phyloP scores from a whole-genome alignment of 1,140 invertebrate species.

The Ganaspis sp. region DNA sequence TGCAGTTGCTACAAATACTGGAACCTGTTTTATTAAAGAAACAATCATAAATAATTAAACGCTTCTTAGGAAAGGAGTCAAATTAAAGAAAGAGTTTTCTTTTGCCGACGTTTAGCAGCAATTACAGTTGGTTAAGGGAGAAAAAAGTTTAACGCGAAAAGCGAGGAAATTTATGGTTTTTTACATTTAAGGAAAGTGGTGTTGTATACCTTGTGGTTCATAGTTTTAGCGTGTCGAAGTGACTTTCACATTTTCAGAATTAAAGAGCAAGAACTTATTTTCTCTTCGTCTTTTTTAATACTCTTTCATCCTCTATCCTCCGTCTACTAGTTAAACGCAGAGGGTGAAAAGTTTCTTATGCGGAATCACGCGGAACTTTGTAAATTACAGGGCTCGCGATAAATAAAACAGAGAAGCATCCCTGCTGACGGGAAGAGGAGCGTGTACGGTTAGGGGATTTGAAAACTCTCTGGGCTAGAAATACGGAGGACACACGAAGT shows the following conservation, averaged over 20 bases:
- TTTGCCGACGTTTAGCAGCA: no score
- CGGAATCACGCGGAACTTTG: background rate
- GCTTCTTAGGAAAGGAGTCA: no score
- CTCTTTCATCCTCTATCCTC: background rate
- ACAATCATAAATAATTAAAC: no score
- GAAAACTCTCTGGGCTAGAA: background rate
- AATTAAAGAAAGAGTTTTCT: no score
- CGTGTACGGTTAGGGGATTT: background rate
- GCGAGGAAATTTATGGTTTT: background rate
- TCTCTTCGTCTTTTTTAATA: background rate
- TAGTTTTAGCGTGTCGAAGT: background rate
- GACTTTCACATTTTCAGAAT: background rate
- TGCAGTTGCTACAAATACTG: no score
- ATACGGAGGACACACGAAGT: background rate
- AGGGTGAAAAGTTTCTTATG: slow-evolving; percentile 8
- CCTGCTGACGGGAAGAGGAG: slow-evolving; percentile 1
- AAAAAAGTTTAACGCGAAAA: background rate
- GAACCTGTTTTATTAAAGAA: no score
- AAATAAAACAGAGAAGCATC: background rate
- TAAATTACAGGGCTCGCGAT: background rate
- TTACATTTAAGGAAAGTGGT: background rate
- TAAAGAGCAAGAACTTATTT: background rate
- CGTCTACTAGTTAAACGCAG: background rate
- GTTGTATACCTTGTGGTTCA: background rate
- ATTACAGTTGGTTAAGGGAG: no score